Conservation (phyloP, 2,797 vertebrate genomes). For the Discoglossus pictus region DNA sequence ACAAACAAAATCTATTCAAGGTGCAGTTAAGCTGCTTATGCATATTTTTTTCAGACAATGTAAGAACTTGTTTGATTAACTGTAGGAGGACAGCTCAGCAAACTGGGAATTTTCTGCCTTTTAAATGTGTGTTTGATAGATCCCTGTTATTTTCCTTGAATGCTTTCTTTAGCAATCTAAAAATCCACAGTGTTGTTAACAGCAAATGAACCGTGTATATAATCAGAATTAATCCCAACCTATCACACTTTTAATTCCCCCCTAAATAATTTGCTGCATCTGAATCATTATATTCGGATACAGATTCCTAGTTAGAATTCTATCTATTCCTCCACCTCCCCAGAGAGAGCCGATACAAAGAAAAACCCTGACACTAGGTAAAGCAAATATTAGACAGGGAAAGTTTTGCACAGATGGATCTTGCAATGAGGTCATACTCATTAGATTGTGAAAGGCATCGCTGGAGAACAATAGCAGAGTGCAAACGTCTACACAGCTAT, state of each 20-base stretch:
- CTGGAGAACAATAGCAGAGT: too few species aligned
- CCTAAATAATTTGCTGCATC: too few species aligned
- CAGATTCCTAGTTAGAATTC: too few species aligned
- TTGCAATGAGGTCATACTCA: constrained; percentile 4
- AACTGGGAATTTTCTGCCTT: neutral
- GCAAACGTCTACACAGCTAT: neutral
- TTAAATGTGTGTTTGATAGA: too few species aligned
- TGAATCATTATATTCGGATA: too few species aligned
- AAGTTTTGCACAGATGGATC: neutral
- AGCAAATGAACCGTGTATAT: too few species aligned
- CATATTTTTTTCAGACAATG: constrained; percentile 43
- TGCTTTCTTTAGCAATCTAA: too few species aligned
- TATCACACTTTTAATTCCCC: too few species aligned
- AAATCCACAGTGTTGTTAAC: too few species aligned
- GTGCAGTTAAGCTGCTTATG: constrained; percentile 45
- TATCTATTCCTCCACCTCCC: too few species aligned
- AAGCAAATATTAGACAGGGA: constrained; percentile 3
- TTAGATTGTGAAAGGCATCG: neutral
- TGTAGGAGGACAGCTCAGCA: constrained; percentile 29
- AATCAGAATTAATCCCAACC: too few species aligned
- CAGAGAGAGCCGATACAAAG: neutral
- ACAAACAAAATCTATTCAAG: constrained; percentile 40
- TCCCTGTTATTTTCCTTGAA: too few species aligned
- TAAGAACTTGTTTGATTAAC: constrained; percentile 46
- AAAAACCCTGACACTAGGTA: neutral